Conservation (phyloP, 1,140 invertebrate species). For the Heliconius nattereri region DNA sequence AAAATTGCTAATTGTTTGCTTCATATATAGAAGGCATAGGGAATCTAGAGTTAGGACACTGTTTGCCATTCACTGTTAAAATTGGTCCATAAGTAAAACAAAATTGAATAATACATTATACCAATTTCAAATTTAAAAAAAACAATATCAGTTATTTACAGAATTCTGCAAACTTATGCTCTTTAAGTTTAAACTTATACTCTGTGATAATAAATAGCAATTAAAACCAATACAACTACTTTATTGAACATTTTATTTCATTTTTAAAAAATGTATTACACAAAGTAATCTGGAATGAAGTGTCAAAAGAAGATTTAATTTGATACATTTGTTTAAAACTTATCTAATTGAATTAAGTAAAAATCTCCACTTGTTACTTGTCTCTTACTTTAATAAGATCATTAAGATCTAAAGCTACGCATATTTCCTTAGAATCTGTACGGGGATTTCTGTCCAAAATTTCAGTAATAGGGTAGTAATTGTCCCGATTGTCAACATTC, state of each 20-base stretch:
- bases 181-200: not conserved
- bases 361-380: conserved; percentile 71
- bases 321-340: conserved; percentile 68
- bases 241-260: conserved; percentile 75
- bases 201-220: conserved; percentile 2
- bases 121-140: too few relatives aligned
- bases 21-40: too few relatives aligned
- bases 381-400: conserved; percentile 81
- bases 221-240: conserved; percentile 25
- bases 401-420: conserved; percentile 79
- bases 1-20: too few relatives aligned
- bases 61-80: too few relatives aligned
- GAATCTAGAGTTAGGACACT: too few relatives aligned
- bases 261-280: conserved; percentile 77
- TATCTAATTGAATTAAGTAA: conserved; percentile 74
- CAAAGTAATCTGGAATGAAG: conserved; percentile 78
- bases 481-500: conserved; percentile 85
- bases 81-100: too few relatives aligned
- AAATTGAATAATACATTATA: too few relatives aligned
- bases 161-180: too few relatives aligned
- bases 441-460: conserved; percentile 79
- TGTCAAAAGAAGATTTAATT: conserved; percentile 65
- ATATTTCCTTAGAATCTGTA: conserved; percentile 79
- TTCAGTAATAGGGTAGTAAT: conserved; percentile 83
- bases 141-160: too few relatives aligned